Percentiles rank a stretch among this genome's conserved stretches.
Conservation (phyloP, 2,113 vertebrate genomes). For the Egretta garzetta region DNA sequence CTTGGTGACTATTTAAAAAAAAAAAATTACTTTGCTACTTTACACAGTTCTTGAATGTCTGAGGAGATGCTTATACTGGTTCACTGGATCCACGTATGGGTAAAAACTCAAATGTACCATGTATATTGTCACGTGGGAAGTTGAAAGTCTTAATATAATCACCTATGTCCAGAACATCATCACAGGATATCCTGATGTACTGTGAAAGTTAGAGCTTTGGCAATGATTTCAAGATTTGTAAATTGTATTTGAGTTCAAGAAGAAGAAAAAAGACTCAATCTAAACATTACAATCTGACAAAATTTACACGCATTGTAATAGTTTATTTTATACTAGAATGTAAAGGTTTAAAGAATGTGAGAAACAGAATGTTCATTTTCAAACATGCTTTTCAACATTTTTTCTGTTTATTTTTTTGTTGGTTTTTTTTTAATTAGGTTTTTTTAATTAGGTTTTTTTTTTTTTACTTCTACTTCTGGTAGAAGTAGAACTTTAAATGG, state of each 20-base stretch:
- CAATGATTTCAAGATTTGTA: not conserved
- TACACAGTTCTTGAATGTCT: not conserved
- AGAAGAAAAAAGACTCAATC: not conserved
- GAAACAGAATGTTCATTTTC: not conserved
- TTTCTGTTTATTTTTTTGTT: not conserved
- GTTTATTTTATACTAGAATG: not conserved
- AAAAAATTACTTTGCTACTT: not conserved
- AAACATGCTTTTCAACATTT: not conserved
- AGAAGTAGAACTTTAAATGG: not conserved
- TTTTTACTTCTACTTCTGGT: not conserved
- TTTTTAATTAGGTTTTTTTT: too few species aligned
- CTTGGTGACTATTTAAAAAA: not conserved
- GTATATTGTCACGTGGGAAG: not conserved
- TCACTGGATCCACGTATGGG: not conserved
- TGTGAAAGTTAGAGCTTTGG: not conserved
- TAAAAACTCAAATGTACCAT: not conserved
- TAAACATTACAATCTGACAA: not conserved
- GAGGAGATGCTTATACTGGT: not conserved
- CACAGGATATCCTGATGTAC: not conserved
- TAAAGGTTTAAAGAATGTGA: not conserved
- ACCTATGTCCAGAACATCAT: not conserved
- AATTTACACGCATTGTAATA: not conserved
- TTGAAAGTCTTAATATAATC: not conserved
- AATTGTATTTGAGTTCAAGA: not conserved
- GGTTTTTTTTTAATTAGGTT: fast-evolving